phyloP scores from a whole-genome alignment of 2,888 invertebrate genomes.

The Endotricha flammealis region DNA sequence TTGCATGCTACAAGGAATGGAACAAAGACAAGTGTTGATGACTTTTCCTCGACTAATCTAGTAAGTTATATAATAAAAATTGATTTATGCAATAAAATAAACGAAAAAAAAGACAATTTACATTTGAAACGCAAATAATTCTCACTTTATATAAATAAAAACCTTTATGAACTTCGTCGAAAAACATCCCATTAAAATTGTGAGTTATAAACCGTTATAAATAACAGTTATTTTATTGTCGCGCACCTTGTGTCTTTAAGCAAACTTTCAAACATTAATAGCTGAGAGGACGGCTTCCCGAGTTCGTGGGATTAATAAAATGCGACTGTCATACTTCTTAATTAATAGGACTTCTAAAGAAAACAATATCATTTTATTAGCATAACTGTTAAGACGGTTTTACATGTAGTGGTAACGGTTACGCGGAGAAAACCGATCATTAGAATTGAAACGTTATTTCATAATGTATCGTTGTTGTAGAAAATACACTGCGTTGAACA shows the following conservation, averaged over 20 bases:
- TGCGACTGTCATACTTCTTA: constrained; percentile 68
- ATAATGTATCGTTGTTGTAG: no score
- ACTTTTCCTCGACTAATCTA: no score
- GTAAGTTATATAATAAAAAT: no score
- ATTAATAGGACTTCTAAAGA: constrained; percentile 77
- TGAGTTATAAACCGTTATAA: constrained; percentile 64
- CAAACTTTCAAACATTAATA: constrained; percentile 68
- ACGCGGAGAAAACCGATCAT: no score
- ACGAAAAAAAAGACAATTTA: background rate
- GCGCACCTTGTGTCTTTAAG: constrained; percentile 63
- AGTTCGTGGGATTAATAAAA: constrained; percentile 71
- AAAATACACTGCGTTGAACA: no score
- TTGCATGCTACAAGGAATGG: no score
- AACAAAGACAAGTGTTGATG: no score
- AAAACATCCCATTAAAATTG: constrained; percentile 56
- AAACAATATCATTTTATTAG: constrained; percentile 77
- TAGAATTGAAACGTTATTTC: no score
- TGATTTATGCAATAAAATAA: background rate
- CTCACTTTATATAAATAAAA: constrained; percentile 43
- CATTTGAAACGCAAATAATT: constrained; percentile 27
- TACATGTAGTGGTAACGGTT: no score
- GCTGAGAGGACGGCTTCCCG: constrained; percentile 50
- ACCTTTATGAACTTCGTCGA: constrained; percentile 28
- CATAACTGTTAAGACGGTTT: constrained; percentile 40
- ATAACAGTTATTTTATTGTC: constrained; percentile 61